Conservation (phyloP, 2,797 vertebrate species). For the Crenichthys baileyi region DNA sequence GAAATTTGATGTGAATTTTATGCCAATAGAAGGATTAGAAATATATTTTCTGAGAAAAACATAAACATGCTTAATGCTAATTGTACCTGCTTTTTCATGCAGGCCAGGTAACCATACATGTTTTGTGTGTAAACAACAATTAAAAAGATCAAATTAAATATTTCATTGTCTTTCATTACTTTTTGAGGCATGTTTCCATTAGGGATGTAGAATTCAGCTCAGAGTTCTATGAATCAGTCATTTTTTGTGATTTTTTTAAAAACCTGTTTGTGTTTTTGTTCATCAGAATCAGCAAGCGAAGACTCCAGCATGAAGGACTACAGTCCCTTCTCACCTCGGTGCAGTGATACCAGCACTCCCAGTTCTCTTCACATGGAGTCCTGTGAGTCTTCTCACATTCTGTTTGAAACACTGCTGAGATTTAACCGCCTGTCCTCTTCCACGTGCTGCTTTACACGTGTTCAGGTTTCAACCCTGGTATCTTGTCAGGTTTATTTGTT, state of each 20-base stretch:
- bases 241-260: neutral
- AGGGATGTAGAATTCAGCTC: neutral
- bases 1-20: neutral
- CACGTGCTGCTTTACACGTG: neutral
- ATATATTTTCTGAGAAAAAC: neutral
- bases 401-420: neutral
- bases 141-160: neutral
- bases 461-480: neutral
- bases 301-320: constrained; percentile 72
- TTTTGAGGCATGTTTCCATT: neutral
- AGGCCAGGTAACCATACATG: neutral
- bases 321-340: constrained; percentile 79
- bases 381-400: constrained; percentile 73
- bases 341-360: constrained; percentile 78
- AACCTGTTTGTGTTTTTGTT: constrained; percentile 29
- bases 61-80: neutral
- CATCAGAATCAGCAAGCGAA: constrained; percentile 80
- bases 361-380: constrained; percentile 89
- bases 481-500: neutral
- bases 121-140: neutral
- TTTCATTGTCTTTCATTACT: neutral
- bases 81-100: neutral
- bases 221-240: constrained; percentile 19
- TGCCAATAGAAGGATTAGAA: neutral
- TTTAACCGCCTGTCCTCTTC: neutral